phyloP scores from a whole-genome alignment of 2,113 vertebrate genomes.

The Taxidea taxus region DNA sequence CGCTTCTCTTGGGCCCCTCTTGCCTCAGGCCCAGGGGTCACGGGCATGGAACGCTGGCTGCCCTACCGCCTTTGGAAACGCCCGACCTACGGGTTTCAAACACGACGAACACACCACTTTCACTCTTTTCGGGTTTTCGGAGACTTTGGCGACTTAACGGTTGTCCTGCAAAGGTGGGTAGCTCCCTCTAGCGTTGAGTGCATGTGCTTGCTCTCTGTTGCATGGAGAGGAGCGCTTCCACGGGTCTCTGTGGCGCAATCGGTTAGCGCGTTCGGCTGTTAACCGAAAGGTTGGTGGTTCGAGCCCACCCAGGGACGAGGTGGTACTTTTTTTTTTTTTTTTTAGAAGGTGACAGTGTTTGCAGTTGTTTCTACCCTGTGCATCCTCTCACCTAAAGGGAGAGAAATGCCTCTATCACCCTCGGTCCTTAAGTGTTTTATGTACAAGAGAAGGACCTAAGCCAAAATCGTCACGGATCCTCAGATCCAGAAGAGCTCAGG shows the following conservation, averaged over 20 bases:
- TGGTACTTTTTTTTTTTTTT: background rate
- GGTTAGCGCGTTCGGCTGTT: background rate
- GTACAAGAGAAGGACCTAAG: background rate
- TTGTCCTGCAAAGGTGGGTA: background rate
- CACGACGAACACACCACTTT: accelerated
- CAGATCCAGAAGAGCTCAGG: background rate
- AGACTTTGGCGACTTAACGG: background rate
- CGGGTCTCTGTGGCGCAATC: background rate
- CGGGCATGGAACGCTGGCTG: background rate
- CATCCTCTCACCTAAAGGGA: background rate
- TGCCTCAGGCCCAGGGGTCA: background rate
- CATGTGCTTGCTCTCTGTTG: background rate
- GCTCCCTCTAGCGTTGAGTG: background rate
- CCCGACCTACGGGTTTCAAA: background rate
- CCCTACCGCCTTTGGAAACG: background rate
- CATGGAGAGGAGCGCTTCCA: accelerated
- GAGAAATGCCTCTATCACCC: background rate
- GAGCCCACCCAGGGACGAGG: background rate
- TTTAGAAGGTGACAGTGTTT: background rate
- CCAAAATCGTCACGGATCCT: background rate
- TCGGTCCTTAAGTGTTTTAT: background rate
- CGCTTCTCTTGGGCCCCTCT: background rate
- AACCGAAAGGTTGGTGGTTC: background rate
- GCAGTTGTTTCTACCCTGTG: background rate
- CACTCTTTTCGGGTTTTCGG: background rate